Evolutionary conservation across 1,140 invertebrate species (phyloP).

Genomic region (Drosophila persimilis): DNA sequence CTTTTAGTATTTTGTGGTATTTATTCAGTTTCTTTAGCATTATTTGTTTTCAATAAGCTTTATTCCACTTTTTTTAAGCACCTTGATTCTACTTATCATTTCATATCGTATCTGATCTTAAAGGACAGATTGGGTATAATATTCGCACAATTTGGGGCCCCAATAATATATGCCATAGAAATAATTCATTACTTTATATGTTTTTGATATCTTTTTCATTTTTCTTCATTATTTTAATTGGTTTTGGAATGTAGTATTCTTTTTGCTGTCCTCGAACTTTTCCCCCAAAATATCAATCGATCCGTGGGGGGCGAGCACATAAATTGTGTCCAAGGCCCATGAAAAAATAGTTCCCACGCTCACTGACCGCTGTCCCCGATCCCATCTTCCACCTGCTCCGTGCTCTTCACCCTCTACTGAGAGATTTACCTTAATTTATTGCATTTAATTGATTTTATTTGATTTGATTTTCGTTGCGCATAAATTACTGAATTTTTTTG

Average conservation of each 20-base stretch:
- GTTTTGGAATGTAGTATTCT: background rate
- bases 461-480: constrained; percentile 39
- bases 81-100: too few relatives aligned
- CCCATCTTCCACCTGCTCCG: too few relatives aligned
- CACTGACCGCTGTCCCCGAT: too few relatives aligned
- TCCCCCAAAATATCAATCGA: background rate
- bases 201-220: too few relatives aligned
- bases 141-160: too few relatives aligned
- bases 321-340: constrained; percentile 3
- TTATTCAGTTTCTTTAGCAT: too few relatives aligned
- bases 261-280: constrained; percentile 48
- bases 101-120: background rate
- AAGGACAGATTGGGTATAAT: too few relatives aligned
- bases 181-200: too few relatives aligned
- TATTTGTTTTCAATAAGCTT: too few relatives aligned
- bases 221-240: background rate
- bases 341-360: constrained; percentile 15
- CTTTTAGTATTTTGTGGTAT: too few relatives aligned
- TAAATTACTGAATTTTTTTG: constrained; percentile 29
- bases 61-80: too few relatives aligned
- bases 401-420: background rate
- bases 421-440: constrained; percentile 56
- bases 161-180: too few relatives aligned
- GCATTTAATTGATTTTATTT: constrained; percentile 70
- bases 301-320: background rate